A percentile compares a stretch with the other conserved stretches of the same genome.
Evolutionary conservation across 2,888 invertebrate genomes (phyloP).

Genomic region (Nymphalis c-album): DNA sequence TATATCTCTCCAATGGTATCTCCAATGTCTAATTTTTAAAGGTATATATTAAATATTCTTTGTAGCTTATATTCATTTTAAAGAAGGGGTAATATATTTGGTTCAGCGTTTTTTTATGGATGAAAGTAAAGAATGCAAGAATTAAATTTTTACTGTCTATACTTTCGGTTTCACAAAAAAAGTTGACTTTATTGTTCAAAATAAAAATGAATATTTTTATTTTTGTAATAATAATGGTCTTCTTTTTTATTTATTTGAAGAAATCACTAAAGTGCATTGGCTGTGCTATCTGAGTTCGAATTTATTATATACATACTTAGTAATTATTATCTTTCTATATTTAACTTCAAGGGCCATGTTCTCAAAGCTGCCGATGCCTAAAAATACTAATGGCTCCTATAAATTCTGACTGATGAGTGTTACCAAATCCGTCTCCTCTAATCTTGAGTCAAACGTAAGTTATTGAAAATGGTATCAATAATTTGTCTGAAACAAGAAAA

Average conservation of each 20-base stretch:
- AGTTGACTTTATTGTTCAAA: no score
- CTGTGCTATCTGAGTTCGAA: background rate
- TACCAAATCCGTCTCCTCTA: background rate
- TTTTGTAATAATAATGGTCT: background rate
- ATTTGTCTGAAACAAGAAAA: no score
- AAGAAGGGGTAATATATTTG: no score
- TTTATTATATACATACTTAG: conserved; percentile 5
- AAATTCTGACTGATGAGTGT: background rate
- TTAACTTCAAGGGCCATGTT: background rate
- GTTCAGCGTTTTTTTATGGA: no score
- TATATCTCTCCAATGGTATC: no score
- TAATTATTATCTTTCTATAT: background rate
- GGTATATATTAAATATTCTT: no score
- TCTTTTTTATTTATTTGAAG: background rate
- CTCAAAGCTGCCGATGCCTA: background rate
- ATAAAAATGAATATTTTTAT: background rate
- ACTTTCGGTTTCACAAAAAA: no score
- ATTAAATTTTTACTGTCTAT: no score
- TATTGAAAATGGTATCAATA: no score
- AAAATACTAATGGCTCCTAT: background rate
- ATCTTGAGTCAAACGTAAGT: background rate
- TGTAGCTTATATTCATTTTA: no score
- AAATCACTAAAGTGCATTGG: background rate
- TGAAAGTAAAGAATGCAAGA: no score
- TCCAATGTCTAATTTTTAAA: no score